These are phyloP conservation scores for Melanotaenia parkinsoni DNA, from an alignment of 2,797 vertebrate species.

Conservation along the genomic window DNA sequence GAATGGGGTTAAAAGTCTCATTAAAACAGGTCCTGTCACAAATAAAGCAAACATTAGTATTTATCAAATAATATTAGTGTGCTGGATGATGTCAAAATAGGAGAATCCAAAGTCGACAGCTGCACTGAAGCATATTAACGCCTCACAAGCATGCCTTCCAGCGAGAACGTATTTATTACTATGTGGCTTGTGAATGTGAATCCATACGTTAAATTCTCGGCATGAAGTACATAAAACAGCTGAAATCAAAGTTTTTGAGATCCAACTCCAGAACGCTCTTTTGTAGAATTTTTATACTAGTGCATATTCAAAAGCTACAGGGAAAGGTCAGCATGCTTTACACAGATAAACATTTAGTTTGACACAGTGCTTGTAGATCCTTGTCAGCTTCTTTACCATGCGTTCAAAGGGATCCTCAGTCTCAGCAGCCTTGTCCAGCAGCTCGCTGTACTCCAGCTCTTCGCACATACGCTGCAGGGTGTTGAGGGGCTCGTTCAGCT, in stretches of 20 bases:
- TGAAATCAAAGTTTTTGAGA: neutral
- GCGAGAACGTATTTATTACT: conserved; percentile 17
- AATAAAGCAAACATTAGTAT: conserved; percentile 49
- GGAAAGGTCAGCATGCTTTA: neutral
- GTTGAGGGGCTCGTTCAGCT: conserved; percentile 98
- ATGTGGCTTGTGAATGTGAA: conserved; percentile 36
- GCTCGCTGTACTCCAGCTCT: conserved; percentile 98
- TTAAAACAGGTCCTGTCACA: conserved; percentile 16
- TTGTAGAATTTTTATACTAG: neutral
- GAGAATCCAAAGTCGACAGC: conserved; percentile 41
- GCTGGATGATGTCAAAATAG: conserved; percentile 25
- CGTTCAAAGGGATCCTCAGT: conserved; percentile 94
- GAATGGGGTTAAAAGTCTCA: conserved; percentile 15
- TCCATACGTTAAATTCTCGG: conserved; percentile 6
- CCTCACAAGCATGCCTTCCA: conserved; percentile 19
- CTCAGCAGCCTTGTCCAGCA: conserved; percentile 96
- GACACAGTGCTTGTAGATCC: neutral
- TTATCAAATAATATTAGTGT: conserved; percentile 5
- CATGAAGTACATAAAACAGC: neutral
- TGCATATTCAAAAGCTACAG: neutral
- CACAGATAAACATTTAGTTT: conserved; percentile 6
- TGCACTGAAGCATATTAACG: conserved; percentile 20
- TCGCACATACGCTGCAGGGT: conserved; percentile 98
- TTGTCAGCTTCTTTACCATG: conserved; percentile 86
- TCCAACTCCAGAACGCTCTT: neutral